A percentile compares a stretch with the other conserved stretches of the same genome.
Conservation (phyloP, 2,113 vertebrate genomes). For the Oncorhynchus nerka region DNA sequence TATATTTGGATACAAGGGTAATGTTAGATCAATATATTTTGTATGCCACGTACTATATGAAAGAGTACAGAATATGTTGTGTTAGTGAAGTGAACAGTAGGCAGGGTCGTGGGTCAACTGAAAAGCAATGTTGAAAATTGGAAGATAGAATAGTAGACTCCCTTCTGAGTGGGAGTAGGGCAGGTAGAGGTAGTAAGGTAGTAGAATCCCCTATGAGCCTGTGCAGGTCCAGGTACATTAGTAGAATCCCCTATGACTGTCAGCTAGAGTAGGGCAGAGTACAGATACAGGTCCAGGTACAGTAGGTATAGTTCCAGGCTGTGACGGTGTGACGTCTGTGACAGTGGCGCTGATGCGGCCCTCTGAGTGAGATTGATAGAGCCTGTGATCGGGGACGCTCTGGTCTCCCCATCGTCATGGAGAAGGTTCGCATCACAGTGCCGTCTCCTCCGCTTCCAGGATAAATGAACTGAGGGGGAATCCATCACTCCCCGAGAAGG, state of each 20-base stretch:
- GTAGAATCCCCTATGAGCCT: no score
- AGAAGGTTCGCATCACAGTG: constrained; percentile 78
- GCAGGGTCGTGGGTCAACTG: no score
- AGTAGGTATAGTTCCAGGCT: constrained; percentile 52
- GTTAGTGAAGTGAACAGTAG: constrained; percentile 67
- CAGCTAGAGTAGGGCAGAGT: no score
- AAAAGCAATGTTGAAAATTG: no score
- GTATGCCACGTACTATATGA: no score
- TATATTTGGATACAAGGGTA: no score
- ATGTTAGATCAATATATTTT: no score
- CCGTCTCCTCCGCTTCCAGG: constrained; percentile 75
- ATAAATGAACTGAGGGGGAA: constrained; percentile 80
- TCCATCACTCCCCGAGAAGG: constrained; percentile 70
- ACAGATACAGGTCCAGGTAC: constrained; percentile 1
- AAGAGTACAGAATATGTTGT: no score
- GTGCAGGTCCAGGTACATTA: constrained; percentile 10
- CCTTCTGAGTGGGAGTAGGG: background rate
- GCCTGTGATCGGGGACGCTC: constrained; percentile 77
- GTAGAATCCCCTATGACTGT: no score
- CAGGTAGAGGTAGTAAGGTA: background rate
- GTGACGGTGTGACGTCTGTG: constrained; percentile 47
- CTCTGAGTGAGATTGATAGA: constrained; percentile 80
- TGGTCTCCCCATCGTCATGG: constrained; percentile 69
- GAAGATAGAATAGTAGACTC: constrained; percentile 71
- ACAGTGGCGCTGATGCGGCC: constrained; percentile 72